Percentiles rank a stretch among this genome's conserved stretches.
phyloP scores from a whole-genome alignment of 2,888 invertebrate species.

The Campoplex capitator region DNA sequence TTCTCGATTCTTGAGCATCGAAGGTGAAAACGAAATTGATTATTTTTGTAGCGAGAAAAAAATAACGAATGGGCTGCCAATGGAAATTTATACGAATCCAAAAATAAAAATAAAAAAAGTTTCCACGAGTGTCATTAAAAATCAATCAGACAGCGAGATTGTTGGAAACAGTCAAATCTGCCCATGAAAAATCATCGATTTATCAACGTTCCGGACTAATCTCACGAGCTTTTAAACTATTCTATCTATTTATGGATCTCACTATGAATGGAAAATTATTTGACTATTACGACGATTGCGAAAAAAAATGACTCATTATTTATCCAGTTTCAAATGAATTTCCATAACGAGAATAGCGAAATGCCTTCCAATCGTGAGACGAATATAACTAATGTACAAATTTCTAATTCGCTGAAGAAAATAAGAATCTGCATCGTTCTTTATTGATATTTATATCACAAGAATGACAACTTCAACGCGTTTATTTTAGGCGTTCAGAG shows the following conservation, averaged over 20 bases:
- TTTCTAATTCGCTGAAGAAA: not conserved
- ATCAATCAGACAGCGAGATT: not conserved
- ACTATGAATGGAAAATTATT: not conserved
- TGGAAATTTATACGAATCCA: not conserved
- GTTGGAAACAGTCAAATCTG: not conserved
- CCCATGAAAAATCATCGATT: not conserved
- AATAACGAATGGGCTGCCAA: not conserved
- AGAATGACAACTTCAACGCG: conserved; percentile 4
- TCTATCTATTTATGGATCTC: too few species aligned
- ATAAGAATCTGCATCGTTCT: not conserved
- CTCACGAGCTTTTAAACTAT: too few species aligned
- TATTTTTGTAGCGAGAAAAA: not conserved
- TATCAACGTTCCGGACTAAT: not conserved
- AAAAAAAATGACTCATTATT: too few species aligned
- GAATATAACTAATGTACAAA: not conserved
- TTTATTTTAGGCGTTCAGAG: conserved; percentile 15
- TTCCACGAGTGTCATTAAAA: not conserved
- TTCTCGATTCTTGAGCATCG: not conserved
- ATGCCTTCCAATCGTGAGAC: not conserved
- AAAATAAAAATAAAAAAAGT: not conserved
- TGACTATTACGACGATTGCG: not conserved
- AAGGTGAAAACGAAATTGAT: not conserved
- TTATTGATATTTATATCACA: not conserved
- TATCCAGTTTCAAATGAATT: not conserved
- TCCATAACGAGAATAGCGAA: not conserved